A percentile compares a stretch with the other conserved stretches of the same genome.
These are phyloP conservation scores for Channa argus DNA, from an alignment of 2,113 vertebrate genomes.

Conservation along the genomic window DNA sequence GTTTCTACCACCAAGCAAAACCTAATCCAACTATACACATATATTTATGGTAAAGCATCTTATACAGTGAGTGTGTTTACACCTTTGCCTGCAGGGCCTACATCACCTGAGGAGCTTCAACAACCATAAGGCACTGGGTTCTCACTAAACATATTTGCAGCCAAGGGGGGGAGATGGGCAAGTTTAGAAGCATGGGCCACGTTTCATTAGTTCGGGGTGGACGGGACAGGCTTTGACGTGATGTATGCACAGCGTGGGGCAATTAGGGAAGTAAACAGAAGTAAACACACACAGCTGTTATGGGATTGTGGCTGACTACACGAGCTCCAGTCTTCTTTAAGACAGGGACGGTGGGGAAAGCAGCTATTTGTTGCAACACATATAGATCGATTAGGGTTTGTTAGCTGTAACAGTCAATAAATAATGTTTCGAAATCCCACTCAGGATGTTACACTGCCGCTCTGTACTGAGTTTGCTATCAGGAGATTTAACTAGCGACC, in stretches of 20 bases:
- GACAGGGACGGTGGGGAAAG: constrained; percentile 3
- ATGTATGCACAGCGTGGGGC: constrained; percentile 70
- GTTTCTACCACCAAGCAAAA: constrained; percentile 15
- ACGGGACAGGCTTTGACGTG: constrained; percentile 54
- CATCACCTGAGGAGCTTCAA: constrained; percentile 49
- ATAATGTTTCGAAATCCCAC: constrained; percentile 11
- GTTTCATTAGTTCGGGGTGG: constrained; percentile 76
- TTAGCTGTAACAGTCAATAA: neutral
- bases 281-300: constrained; percentile 82
- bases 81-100: neutral
- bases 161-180: constrained; percentile 24
- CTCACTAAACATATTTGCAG: constrained; percentile 31
- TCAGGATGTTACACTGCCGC: neutral
- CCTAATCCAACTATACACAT: neutral
- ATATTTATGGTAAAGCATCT: constrained; percentile 13
- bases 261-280: constrained; percentile 78
- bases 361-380: neutral
- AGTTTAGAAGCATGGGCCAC: constrained; percentile 43
- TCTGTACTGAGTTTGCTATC: neutral
- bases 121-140: constrained; percentile 22
- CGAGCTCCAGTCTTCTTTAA: constrained; percentile 63
- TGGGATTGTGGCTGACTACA: constrained; percentile 58
- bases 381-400: neutral
- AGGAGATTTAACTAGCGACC: neutral
- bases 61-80: neutral